Conservation (phyloP, 2,888 invertebrate genomes). For the Encarsia formosa region DNA sequence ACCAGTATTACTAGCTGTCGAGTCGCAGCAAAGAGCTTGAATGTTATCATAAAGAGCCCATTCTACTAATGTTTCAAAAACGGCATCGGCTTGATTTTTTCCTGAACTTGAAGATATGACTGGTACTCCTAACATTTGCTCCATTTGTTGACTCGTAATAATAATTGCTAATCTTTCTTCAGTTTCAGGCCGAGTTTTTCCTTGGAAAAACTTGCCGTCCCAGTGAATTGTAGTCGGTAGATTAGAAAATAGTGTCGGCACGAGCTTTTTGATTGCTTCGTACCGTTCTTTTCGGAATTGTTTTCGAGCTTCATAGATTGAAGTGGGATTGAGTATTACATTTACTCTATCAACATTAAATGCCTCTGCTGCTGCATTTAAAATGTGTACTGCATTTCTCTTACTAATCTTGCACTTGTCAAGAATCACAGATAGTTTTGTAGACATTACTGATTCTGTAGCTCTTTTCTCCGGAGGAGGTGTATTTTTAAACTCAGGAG, state of each 20-base stretch:
- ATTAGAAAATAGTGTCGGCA: neutral
- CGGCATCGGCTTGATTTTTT: neutral
- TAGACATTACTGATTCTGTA: too few species aligned
- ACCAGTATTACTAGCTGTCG: neutral
- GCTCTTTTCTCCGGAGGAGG: neutral
- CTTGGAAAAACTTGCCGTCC: neutral
- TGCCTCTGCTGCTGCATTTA: neutral
- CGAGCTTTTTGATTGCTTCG: neutral
- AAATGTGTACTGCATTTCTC: neutral
- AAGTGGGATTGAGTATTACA: neutral
- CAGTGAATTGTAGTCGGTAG: too few species aligned
- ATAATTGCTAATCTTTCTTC: neutral
- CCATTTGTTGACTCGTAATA: neutral
- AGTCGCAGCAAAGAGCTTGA: too few species aligned
- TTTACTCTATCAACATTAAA: neutral
- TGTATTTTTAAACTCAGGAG: neutral
- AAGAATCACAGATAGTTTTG: too few species aligned
- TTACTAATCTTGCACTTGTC: neutral
- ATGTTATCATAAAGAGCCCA: neutral
- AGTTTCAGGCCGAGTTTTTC: neutral
- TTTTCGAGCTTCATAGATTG: neutral
- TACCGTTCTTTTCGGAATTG: neutral
- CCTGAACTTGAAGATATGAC: neutral
- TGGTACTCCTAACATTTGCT: neutral
- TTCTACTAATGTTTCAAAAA: neutral